Conservation (phyloP, 2,797 vertebrate species). For the Rousettus madagascariensis region DNA sequence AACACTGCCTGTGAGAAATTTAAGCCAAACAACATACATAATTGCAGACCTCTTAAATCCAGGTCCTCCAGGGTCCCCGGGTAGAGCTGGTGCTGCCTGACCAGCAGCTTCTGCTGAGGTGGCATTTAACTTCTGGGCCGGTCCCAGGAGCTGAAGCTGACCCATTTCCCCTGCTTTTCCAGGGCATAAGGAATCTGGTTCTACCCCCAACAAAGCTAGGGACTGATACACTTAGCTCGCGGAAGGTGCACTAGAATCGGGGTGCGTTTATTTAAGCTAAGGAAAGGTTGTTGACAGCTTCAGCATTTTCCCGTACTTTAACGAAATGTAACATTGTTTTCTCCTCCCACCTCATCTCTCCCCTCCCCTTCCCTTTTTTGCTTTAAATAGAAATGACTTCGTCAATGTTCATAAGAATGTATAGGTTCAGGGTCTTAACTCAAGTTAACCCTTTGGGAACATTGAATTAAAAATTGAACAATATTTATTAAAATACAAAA, state of each 20-base stretch:
- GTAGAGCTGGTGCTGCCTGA: constrained; percentile 51
- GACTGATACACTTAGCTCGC: constrained; percentile 57
- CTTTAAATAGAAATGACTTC: constrained; percentile 64
- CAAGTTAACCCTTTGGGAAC: constrained; percentile 78
- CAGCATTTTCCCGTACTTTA: constrained; percentile 37
- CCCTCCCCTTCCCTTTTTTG: neutral
- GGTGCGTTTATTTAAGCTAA: constrained; percentile 70
- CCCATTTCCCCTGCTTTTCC: constrained; percentile 71
- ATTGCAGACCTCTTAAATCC: constrained; percentile 54
- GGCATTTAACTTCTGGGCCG: constrained; percentile 69
- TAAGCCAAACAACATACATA: constrained; percentile 44
- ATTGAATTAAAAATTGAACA: constrained; percentile 81
- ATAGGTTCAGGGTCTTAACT: constrained; percentile 63
- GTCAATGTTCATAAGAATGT: constrained; percentile 61
- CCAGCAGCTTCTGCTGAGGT: constrained; percentile 72
- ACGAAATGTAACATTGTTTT: constrained; percentile 33
- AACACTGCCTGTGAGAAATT: constrained; percentile 20
- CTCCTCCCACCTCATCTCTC: neutral
- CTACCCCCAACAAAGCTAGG: constrained; percentile 64
- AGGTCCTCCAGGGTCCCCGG: constrained; percentile 35
- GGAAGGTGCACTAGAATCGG: constrained; percentile 29
- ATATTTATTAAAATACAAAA: constrained; percentile 87
- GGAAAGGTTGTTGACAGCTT: constrained; percentile 59
- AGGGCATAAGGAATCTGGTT: constrained; percentile 53
- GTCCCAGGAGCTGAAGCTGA: constrained; percentile 72